Percentiles rank a stretch among this genome's conserved stretches.
Conservation (phyloP, 2,113 vertebrate genomes). For the Vimba vimba region DNA sequence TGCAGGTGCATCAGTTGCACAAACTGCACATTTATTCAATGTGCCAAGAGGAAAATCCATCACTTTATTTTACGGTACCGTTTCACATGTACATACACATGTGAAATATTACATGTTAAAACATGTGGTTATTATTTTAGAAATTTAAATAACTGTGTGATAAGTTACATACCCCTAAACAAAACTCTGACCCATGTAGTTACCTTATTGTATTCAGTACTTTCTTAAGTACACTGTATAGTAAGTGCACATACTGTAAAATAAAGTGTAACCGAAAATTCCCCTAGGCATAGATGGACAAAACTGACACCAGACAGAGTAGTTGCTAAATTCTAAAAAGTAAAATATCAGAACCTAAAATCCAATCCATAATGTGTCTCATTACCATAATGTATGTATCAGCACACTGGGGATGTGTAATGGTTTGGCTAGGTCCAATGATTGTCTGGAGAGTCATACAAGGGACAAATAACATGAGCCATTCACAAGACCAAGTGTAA, state of each 20-base stretch:
- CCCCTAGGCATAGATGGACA: background rate
- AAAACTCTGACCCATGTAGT: background rate
- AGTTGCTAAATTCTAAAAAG: background rate
- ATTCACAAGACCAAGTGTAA: background rate
- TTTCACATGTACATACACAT: background rate
- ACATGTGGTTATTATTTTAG: background rate
- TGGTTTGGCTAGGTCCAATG: background rate
- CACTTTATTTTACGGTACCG: background rate
- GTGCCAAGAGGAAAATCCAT: background rate
- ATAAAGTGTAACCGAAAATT: background rate
- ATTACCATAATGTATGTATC: background rate
- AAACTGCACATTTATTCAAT: background rate
- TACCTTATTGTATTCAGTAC: background rate
- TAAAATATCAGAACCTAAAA: background rate
- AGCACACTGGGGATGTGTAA: background rate
- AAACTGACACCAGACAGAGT: background rate
- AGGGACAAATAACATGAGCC: background rate
- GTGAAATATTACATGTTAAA: too few species aligned
- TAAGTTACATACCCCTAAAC: background rate
- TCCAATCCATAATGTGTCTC: background rate
- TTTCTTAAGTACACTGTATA: background rate
- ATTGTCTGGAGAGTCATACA: background rate
- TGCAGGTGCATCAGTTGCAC: background rate
- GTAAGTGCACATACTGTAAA: background rate
- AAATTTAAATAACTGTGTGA: background rate